Base-by-base conservation (phyloP, 2,888 invertebrate genomes). In the Nemoura dubitans region DNA sequence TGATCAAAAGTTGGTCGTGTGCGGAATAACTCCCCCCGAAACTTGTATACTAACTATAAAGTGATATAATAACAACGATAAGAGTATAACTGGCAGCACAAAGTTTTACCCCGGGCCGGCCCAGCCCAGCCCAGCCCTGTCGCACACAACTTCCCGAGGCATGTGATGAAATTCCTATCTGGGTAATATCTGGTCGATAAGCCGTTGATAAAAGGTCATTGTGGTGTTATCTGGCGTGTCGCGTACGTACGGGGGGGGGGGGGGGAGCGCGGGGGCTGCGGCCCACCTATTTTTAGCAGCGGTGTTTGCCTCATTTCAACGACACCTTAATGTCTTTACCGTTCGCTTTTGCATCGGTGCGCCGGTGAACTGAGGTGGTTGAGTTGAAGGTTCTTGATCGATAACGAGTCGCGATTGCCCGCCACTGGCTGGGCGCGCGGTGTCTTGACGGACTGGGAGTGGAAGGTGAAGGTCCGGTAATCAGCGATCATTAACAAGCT, bases 381-480 rank as follows among this genome's bases (percentile, higher is more conserved):
- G 59, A 59, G 59, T 59, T 59, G 10, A 21, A 59, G 59, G 59
- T 59, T 7, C 59, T 59, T 59, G 59, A 59, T 59, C 59, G 59
- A 59, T 59, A 59, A 59, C 59, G 59, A 59, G 59, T 21, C 59
- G 59, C 21, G 59, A 10, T 10, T 21, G 59, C 36, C 10, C 3
- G 36, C 36, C 59, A 7, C n/a, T n/a, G n/a, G n/a, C n/a, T n/a
- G n/a, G n/a, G n/a, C n/a, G n/a, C n/a, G n/a, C 59, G 59, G 16
- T 16, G 59, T 59, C 21, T 59, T 59, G 59, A 59, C 59, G 59
- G 14, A 59, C 59, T 59, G 10, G 78, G 78, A 78, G 36, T 36
- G 36, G 36, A 36, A 36, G 81, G 81, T 81, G 28, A 81, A 81
- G 81, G 81, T 81, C 81, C 81, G 81, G 28, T 81, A 81, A 81